Evolutionary conservation across 2,888 invertebrate species (phyloP).

Genomic region (Tigriopus californicus): DNA sequence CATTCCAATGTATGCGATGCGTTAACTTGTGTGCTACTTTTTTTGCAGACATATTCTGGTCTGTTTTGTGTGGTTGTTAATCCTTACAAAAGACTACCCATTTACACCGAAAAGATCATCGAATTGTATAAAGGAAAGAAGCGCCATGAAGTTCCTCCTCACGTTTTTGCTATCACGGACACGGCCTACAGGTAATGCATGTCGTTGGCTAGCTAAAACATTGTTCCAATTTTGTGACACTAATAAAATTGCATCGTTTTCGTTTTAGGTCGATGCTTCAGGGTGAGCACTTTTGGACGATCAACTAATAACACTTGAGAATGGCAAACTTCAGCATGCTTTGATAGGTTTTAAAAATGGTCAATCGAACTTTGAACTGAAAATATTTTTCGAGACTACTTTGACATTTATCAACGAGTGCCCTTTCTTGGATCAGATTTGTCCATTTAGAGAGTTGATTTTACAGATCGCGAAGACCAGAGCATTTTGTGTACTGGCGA

Average conservation of each 20-base stretch:
- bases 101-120: constrained; percentile 98
- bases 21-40: background rate
- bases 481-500: constrained; percentile 98
- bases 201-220: background rate
- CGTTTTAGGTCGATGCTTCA: constrained; percentile 55
- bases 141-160: constrained; percentile 95
- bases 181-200: constrained; percentile 74
- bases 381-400: background rate
- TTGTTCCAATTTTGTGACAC: background rate
- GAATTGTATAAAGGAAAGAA: constrained; percentile 99
- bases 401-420: background rate
- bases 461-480: constrained; percentile 93
- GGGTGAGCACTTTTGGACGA: constrained; percentile 48
- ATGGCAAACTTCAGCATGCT: too few species aligned
- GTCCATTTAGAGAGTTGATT: constrained; percentile 15
- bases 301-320: too few species aligned
- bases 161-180: constrained; percentile 98
- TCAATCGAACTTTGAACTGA: background rate
- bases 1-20: background rate
- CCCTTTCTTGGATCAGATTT: background rate
- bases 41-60: constrained; percentile 91
- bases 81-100: constrained; percentile 95
- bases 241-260: background rate
- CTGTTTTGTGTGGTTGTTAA: constrained; percentile 99
- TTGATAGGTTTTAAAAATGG: too few species aligned